These are phyloP conservation scores for Galemys pyrenaicus DNA, from an alignment of 2,113 vertebrate species.

Conservation along the genomic window DNA sequence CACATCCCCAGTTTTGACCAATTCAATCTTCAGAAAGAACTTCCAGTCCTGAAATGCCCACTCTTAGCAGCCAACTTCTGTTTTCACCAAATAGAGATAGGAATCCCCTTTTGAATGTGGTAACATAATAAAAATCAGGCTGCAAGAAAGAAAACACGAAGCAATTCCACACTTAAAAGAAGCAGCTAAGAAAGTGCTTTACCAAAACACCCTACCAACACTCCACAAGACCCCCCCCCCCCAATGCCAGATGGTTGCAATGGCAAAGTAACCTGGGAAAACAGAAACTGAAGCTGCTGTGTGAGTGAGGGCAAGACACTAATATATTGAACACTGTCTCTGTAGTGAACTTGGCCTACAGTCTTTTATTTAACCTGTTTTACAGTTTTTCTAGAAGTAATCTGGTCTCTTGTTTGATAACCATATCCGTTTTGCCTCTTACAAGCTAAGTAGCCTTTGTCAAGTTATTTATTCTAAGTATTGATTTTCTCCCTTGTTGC, in stretches of 20 bases:
- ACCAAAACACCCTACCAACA: accelerated
- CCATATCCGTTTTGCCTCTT: background rate
- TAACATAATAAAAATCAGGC: background rate
- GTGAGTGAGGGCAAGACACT: background rate
- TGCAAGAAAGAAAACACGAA: background rate
- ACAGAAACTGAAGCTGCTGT: background rate
- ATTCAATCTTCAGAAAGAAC: background rate
- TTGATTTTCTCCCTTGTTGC: background rate
- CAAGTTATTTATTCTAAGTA: background rate
- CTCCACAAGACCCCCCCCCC: background rate
- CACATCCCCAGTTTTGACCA: too few species aligned
- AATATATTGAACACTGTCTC: background rate
- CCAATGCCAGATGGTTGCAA: background rate
- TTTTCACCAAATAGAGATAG: background rate
- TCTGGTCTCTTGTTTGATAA: background rate
- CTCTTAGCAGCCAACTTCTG: background rate
- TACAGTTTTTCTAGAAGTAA: background rate
- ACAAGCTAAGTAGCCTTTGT: background rate
- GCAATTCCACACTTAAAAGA: background rate
- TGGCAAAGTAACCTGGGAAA: background rate
- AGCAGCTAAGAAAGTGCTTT: background rate
- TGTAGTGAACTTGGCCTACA: background rate
- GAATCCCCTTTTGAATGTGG: background rate
- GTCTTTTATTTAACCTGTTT: background rate
- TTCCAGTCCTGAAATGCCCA: background rate